phyloP scores from a whole-genome alignment of 2,113 vertebrate genomes.

The zebrafish (Danio rerio) region GRCz12tu NC_133191.1:42028001-42028500 shows the following conservation, averaged over 20 bases:
- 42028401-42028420: too few species aligned
- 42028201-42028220: constrained; percentile 5
- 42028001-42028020: background rate
- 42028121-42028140: background rate
- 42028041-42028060: background rate
- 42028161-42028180: background rate
- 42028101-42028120: background rate
- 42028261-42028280: background rate
- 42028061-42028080: constrained; percentile 9
- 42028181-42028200: background rate
- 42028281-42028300: too few species aligned
- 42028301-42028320: too few species aligned
- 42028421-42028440: too few species aligned
- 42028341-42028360: too few species aligned
- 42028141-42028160: background rate
- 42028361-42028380: too few species aligned
- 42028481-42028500: too few species aligned
- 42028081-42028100: constrained; percentile 3
- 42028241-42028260: background rate
- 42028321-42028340: too few species aligned
- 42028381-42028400: too few species aligned
- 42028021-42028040: background rate
- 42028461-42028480: too few species aligned
- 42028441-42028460: too few species aligned
- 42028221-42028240: constrained; percentile 8